Conservation (phyloP, 2,888 invertebrate species). For the Leptinotarsa peninsularis region DNA sequence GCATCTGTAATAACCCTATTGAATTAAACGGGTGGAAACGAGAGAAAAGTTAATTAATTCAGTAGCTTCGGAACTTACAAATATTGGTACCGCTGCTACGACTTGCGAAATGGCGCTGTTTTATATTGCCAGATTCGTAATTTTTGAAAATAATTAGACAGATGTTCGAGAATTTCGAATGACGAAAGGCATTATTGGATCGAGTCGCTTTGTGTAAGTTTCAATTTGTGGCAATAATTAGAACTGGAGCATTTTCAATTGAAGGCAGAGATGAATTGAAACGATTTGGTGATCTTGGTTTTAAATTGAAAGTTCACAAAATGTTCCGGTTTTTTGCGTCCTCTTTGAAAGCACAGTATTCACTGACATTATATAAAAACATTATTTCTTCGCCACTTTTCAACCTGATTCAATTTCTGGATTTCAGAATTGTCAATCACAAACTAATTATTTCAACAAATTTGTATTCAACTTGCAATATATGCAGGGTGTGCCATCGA, state of each 20-base stretch:
- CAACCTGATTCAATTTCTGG: too few relatives aligned
- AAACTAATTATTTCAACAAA: too few relatives aligned
- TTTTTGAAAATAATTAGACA: constrained; percentile 35
- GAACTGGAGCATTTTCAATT: not conserved
- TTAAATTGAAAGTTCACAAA: too few relatives aligned
- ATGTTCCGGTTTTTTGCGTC: too few relatives aligned
- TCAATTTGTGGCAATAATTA: constrained; percentile 9
- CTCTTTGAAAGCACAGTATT: too few relatives aligned
- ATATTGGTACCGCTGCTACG: constrained; percentile 37
- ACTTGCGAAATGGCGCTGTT: not conserved
- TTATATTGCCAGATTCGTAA: constrained; percentile 22
- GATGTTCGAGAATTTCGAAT: constrained; percentile 18
- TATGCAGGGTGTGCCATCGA: too few relatives aligned
- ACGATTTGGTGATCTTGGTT: too few relatives aligned
- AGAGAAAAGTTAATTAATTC: constrained; percentile 44
- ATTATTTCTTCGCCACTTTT: too few relatives aligned
- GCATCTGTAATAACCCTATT: constrained; percentile 41
- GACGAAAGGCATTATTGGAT: not conserved
- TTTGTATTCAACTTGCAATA: too few relatives aligned
- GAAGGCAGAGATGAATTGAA: not conserved
- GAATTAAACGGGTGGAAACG: constrained; percentile 41
- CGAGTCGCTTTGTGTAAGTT: not conserved
- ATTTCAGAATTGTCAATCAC: too few relatives aligned
- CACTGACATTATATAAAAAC: too few relatives aligned
- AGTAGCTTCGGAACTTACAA: constrained; percentile 40